These are phyloP conservation scores for Morpho achilles DNA, from an alignment of 2,888 invertebrate species.

Conservation along the genomic window DNA sequence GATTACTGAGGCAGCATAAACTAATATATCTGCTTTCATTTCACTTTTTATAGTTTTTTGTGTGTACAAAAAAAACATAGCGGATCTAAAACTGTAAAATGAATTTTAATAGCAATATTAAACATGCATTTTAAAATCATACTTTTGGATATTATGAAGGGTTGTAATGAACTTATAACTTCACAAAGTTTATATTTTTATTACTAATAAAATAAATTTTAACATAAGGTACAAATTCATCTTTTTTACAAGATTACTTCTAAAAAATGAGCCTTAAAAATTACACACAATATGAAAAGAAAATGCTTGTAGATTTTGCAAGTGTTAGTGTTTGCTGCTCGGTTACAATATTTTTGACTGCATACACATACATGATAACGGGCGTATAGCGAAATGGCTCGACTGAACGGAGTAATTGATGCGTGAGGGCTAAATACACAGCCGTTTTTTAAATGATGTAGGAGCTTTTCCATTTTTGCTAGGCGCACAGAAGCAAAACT, in stretches of 20 bases:
- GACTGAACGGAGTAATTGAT: conserved; percentile 46
- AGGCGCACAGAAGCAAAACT: conserved; percentile 29
- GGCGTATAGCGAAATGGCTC: conserved; percentile 44
- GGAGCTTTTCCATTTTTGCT: conserved; percentile 27
- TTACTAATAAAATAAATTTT: too few relatives aligned
- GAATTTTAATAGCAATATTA: too few relatives aligned
- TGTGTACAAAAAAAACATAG: too few relatives aligned
- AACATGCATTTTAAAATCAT: too few relatives aligned
- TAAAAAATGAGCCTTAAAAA: neutral
- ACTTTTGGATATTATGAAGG: too few relatives aligned
- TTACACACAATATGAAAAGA: conserved; percentile 2
- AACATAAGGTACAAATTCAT: too few relatives aligned
- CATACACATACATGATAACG: conserved; percentile 55
- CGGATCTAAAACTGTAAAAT: too few relatives aligned
- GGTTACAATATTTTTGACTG: conserved; percentile 41
- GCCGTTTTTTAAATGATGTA: conserved; percentile 32
- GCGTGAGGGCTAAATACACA: conserved; percentile 47
- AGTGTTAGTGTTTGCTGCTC: conserved; percentile 5
- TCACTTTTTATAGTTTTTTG: too few relatives aligned
- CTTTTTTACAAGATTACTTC: neutral
- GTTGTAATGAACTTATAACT: too few relatives aligned
- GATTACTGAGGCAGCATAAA: too few relatives aligned
- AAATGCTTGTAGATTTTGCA: neutral
- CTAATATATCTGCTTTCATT: too few relatives aligned
- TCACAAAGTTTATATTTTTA: too few relatives aligned